These are phyloP conservation scores for Drosophila gaucha DNA, from an alignment of 2,888 invertebrate species.

Conservation along the genomic window DNA sequence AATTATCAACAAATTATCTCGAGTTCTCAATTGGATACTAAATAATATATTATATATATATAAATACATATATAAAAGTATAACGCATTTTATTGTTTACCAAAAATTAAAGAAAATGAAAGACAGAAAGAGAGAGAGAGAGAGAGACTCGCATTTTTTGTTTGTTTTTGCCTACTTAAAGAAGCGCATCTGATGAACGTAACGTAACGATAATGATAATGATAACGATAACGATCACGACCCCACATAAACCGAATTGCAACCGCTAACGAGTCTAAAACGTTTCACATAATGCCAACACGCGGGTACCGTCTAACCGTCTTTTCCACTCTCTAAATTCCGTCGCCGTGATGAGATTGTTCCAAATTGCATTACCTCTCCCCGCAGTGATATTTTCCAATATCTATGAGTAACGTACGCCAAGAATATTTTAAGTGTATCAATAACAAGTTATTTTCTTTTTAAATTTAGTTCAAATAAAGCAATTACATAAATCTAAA, in stretches of 20 bases:
- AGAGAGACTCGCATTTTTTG: conserved; percentile 77
- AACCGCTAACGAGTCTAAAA: conserved; percentile 50
- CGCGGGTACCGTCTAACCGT: conserved; percentile 50
- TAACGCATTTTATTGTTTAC: conserved; percentile 67
- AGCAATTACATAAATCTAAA: conserved; percentile 53
- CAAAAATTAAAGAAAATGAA: conserved; percentile 47
- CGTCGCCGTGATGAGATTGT: conserved; percentile 73
- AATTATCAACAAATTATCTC: conserved; percentile 80
- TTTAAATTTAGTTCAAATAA: conserved; percentile 57
- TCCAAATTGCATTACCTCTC: conserved; percentile 61
- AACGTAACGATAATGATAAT: conserved; percentile 55
- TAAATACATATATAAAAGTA: conserved; percentile 38
- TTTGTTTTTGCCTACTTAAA: conserved; percentile 73
- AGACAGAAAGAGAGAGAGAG: conserved; percentile 46
- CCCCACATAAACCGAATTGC: conserved; percentile 44
- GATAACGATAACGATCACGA: conserved; percentile 39
- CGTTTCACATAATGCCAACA: conserved; percentile 37
- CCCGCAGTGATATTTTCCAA: conserved; percentile 54
- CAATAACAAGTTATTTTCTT: conserved; percentile 45
- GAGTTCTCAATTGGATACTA: conserved; percentile 76
- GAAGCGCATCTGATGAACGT: conserved; percentile 68
- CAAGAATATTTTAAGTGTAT: conserved; percentile 68
- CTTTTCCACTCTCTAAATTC: conserved; percentile 60
- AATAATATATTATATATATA: conserved; percentile 72
- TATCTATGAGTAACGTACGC: conserved; percentile 66